These are phyloP conservation scores for Amblyornis subalaris DNA, from an alignment of 2,113 vertebrate species.

Conservation along the genomic window DNA sequence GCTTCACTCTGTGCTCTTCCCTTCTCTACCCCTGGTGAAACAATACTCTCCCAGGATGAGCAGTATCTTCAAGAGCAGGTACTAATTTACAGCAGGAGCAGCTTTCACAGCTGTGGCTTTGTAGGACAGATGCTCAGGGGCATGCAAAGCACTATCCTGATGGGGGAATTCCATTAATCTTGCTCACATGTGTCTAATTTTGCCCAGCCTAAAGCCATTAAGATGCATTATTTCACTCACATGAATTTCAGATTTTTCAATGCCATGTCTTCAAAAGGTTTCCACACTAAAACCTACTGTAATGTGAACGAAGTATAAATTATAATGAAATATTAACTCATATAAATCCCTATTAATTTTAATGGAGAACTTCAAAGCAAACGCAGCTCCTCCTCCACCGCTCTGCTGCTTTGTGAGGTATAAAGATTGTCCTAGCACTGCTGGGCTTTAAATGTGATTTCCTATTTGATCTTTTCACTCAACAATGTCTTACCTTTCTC, in stretches of 20 bases:
- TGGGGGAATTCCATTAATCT: conserved; percentile 47
- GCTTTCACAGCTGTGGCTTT: conserved; percentile 51
- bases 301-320: conserved; percentile 35
- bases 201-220: conserved; percentile 37
- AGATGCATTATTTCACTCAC: conserved; percentile 36
- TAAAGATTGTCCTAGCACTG: neutral
- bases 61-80: neutral
- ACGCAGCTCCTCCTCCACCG: neutral
- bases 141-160: conserved; percentile 24
- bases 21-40: neutral
- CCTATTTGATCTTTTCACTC: neutral
- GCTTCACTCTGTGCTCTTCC: neutral
- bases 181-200: conserved; percentile 38
- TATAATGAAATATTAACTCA: conserved; percentile 34
- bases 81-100: conserved; percentile 42
- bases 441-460: conserved; percentile 4
- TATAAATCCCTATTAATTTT: conserved; percentile 39
- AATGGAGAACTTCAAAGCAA: conserved; percentile 42
- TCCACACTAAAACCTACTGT: conserved; percentile 28
- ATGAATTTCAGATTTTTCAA: conserved; percentile 46
- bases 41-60: neutral
- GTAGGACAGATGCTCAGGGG: conserved; percentile 52
- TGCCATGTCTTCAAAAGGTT: conserved; percentile 30
- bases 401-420: neutral
- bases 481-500: neutral